Base-by-base conservation (phyloP, 2,113 vertebrate genomes). In the Struthio camelus region DNA sequence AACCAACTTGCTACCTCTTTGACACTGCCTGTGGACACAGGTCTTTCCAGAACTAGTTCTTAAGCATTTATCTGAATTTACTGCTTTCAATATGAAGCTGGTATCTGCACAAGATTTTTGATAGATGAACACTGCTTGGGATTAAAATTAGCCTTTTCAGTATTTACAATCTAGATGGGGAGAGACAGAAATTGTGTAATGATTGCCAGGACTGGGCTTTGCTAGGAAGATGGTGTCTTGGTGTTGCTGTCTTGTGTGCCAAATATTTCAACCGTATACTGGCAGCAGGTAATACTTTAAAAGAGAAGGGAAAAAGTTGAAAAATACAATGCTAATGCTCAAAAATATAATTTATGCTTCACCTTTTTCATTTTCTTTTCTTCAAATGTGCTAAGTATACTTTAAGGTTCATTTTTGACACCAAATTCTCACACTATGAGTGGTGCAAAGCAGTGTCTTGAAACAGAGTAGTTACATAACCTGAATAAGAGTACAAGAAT, bases 331-430 rank as follows among this genome's bases (percentile, higher is more conserved):
- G 11, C 46, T 85, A 96, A 53, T 7, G 14, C 42, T 73, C 46
- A 89, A 54, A 65, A 34, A 36, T 10, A 3, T 38, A 62, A 25
- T 69, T 80, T 88, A 27, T 71, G 12, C 15, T 75, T 61, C 16
- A 71, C 59, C 30, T 69, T 70, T 30, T 10, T 78, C 70, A 18
- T 71, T 81, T 54, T 40, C 36, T 83, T 83, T 79, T 61, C 71
- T 69, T 64, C 87, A 34, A 40, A 81, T 73, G 38, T 93, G 70
- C 80, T 97, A 95, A 96, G 87, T 78, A 69, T 86, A 79, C 50
- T 93, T 87, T 79, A 85, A 93, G 80, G 75, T 80, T 94, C 66
- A 88, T 91, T 97, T 94, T 61, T 95, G 93, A 95, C 67, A 76
- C 19, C 44, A 30, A 27, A 34, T 75, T 59, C 25, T 80, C 24